Percentiles rank a stretch among this genome's conserved stretches.
phyloP scores from a whole-genome alignment of 2,113 vertebrate species.

The Struthidea cinerea region DNA sequence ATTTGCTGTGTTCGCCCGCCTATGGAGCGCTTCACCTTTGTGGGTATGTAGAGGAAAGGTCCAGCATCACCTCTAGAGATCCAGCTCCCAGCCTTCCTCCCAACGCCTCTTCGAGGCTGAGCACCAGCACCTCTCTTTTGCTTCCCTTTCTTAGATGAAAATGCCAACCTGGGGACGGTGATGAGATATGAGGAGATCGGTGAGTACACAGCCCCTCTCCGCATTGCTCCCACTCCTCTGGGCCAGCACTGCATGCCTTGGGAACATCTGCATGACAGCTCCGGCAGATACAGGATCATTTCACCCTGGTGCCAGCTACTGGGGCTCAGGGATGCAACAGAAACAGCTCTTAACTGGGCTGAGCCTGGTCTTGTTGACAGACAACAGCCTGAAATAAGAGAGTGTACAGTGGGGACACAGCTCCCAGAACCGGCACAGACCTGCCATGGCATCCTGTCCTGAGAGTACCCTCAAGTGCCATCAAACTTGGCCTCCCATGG shows the following conservation, averaged over 20 bases:
- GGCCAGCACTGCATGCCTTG: fast-evolving
- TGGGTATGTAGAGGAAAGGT: constrained; percentile 75
- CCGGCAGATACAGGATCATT: neutral
- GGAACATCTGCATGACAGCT: neutral
- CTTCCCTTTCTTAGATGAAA: constrained; percentile 83
- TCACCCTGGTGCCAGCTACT: neutral
- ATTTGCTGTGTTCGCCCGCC: constrained; percentile 96
- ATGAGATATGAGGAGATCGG: constrained; percentile 97
- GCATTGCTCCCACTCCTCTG: fast-evolving
- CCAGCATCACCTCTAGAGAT: neutral
- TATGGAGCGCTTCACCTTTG: constrained; percentile 92
- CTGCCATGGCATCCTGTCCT: neutral
- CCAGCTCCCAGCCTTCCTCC: neutral
- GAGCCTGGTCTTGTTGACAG: neutral
- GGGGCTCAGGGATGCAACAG: neutral
- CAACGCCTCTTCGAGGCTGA: neutral
- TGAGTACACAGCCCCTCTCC: constrained; percentile 64
- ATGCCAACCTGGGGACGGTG: constrained; percentile 91
- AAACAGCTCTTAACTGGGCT: neutral
- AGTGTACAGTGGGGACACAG: fast-evolving
- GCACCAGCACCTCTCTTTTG: neutral
- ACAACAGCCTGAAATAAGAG: neutral
- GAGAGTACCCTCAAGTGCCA: neutral
- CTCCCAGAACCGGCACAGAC: neutral
- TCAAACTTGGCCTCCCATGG: neutral